Evolutionary conservation across 2,797 vertebrate genomes (phyloP).

Genomic region (Taenioides sp.): DNA sequence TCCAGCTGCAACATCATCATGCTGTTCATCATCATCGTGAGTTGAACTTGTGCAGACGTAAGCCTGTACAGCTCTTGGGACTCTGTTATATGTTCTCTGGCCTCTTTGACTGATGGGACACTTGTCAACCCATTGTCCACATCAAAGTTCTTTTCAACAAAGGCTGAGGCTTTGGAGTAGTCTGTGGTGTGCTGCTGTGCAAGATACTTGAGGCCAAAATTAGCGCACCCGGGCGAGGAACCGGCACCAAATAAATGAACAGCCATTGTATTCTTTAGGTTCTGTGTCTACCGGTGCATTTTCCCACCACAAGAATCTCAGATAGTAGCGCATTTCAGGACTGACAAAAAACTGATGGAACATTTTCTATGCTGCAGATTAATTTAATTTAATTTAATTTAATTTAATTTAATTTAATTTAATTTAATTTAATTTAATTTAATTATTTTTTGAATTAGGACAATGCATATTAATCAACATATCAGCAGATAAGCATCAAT

Average conservation of each 20-base stretch:
- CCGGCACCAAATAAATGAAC: no score
- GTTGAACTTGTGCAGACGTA: no score
- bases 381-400: no score
- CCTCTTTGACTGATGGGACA: conserved; percentile 28
- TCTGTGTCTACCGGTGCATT: conserved; percentile 24
- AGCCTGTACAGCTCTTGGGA: not conserved
- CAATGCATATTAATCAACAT: no score
- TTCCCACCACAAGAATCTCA: conserved; percentile 40
- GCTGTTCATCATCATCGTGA: no score
- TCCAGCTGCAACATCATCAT: no score
- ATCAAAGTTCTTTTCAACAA: conserved; percentile 44
- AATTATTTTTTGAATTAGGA: no score
- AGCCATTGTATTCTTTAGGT: conserved; percentile 27
- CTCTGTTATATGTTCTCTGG: conserved; percentile 1
- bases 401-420: no score
- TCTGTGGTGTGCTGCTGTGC: not conserved
- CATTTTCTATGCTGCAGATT: conserved; percentile 19
- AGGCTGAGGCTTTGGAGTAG: conserved; percentile 16
- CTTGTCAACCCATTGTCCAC: conserved; percentile 36
- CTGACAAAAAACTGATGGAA: not conserved
- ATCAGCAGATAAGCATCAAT: no score
- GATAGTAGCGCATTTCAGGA: conserved; percentile 11
- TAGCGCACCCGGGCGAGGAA: conserved; percentile 32
- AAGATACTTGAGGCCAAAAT: not conserved
- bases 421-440: no score